Evolutionary conservation across 2,113 vertebrate species (phyloP).

Genomic region (Oxyruncus cristatus): DNA sequence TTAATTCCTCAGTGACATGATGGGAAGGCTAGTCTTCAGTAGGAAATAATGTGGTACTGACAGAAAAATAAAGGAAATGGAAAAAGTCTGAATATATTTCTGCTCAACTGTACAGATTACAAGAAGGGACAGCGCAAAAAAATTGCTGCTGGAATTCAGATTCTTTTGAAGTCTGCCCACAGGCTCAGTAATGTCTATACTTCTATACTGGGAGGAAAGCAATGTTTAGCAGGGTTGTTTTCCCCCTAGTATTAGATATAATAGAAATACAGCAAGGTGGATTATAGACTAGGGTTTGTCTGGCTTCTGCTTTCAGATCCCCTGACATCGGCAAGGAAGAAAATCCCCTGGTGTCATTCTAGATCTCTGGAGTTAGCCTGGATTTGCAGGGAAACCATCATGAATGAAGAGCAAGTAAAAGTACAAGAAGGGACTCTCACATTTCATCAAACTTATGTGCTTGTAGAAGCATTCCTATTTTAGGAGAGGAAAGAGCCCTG

Average conservation of each 20-base stretch:
- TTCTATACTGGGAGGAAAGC: not conserved
- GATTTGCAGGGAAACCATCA: not conserved
- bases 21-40: not conserved
- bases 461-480: not conserved
- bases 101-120: not conserved
- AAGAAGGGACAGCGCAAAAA: not conserved
- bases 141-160: not conserved
- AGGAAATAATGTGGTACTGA: not conserved
- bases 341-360: not conserved
- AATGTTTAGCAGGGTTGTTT: not conserved
- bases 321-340: not conserved
- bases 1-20: not conserved
- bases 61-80: not conserved
- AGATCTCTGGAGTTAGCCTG: not conserved
- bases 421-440: not conserved
- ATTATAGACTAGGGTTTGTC: not conserved
- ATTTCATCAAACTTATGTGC: not conserved
- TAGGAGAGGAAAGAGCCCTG: not conserved
- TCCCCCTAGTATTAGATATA: not conserved
- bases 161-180: not conserved
- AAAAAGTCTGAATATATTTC: not conserved
- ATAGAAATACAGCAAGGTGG: not conserved
- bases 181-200: not conserved
- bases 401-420: not conserved
- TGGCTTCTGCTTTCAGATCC: not conserved